Percentiles rank a stretch among this genome's conserved stretches.
These are phyloP conservation scores for Cyrtonyx montezumae DNA, from an alignment of 2,113 vertebrate species.

Conservation along the genomic window DNA sequence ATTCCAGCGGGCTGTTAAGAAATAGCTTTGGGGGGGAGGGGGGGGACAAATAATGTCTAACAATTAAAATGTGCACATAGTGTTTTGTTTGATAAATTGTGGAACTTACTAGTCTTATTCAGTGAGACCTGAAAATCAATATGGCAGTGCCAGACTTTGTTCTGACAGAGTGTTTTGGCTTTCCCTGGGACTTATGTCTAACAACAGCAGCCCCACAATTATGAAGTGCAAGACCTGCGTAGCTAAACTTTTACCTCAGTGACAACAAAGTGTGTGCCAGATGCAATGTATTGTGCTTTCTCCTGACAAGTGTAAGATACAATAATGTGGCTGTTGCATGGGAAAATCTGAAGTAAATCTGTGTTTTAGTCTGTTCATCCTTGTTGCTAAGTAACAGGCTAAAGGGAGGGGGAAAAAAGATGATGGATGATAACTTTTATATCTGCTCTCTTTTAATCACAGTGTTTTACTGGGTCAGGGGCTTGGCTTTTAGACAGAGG, in stretches of 20 bases:
- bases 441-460: neutral
- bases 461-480: neutral
- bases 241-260: slow-evolving; percentile 49
- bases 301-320: slow-evolving; percentile 62
- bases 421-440: neutral
- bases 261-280: slow-evolving; percentile 50
- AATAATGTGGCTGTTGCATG: slow-evolving; percentile 36
- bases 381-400: slow-evolving; percentile 21
- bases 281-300: slow-evolving; percentile 32
- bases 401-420: neutral
- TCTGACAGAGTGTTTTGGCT: slow-evolving; percentile 27
- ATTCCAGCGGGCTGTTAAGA: slow-evolving; percentile 69
- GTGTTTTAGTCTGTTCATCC: slow-evolving; percentile 1
- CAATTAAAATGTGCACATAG: slow-evolving; percentile 15
- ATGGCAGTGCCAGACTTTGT: slow-evolving; percentile 30
- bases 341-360: slow-evolving; percentile 47
- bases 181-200: slow-evolving; percentile 13
- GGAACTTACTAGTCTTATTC: slow-evolving; percentile 46
- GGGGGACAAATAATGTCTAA: slow-evolving; percentile 34
- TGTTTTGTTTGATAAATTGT: slow-evolving; percentile 61
- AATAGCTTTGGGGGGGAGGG: slow-evolving; percentile 21
- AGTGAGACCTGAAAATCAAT: neutral
- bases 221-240: neutral
- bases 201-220: neutral
- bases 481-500: neutral